A percentile compares a stretch with the other conserved stretches of the same genome.
Conservation (phyloP, 2,113 vertebrate species). For the Cnemophilus loriae region DNA sequence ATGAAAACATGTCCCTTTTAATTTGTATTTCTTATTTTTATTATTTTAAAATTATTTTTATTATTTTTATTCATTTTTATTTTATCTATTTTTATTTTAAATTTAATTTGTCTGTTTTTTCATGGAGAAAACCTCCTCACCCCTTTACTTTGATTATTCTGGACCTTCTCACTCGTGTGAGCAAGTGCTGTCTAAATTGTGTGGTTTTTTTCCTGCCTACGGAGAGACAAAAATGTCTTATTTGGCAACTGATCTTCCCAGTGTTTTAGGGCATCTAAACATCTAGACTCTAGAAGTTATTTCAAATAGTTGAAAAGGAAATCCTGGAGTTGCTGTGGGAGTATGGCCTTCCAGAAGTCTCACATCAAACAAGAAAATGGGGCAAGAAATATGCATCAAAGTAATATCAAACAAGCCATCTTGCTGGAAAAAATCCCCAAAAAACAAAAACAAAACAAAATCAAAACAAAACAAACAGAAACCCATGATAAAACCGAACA, state of each 20-base stretch:
- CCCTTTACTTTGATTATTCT: neutral
- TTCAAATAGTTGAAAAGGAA: neutral
- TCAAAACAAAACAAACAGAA: neutral
- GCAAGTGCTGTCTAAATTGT: neutral
- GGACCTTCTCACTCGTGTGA: neutral
- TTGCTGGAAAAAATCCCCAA: neutral
- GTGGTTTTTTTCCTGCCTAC: neutral
- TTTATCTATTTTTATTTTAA: neutral
- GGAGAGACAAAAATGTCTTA: neutral
- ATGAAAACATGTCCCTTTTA: neutral
- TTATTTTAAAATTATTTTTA: neutral
- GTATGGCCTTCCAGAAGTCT: neutral
- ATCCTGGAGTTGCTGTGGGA: neutral
- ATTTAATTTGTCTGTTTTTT: neutral
- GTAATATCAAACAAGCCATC: accelerated
- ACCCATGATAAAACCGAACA: accelerated
- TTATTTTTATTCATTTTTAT: neutral
- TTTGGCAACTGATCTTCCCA: neutral
- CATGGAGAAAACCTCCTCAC: neutral
- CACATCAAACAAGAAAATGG: neutral
- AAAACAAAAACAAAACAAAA: neutral
- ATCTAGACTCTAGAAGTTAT: neutral
- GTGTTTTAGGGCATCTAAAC: neutral
- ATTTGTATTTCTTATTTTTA: neutral
- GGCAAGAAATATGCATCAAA: neutral